Evolutionary conservation across 2,888 invertebrate species (phyloP).

Genomic region (Polymixis flavicincta): DNA sequence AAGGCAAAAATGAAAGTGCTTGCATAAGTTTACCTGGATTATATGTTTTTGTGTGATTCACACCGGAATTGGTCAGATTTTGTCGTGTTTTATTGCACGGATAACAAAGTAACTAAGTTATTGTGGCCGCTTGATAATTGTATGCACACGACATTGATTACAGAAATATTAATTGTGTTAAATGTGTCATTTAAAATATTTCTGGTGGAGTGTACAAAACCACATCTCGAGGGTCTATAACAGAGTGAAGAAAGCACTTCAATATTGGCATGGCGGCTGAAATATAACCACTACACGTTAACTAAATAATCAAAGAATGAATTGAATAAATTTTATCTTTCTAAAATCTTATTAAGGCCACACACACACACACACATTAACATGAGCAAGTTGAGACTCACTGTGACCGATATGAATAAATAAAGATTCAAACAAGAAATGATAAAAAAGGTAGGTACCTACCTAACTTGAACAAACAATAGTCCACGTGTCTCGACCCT

Average conservation of each 20-base stretch:
- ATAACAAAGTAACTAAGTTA: background rate
- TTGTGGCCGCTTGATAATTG: background rate
- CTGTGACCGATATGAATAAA: slow-evolving; percentile 15
- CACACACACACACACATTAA: no score
- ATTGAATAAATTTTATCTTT: background rate
- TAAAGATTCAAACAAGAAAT: slow-evolving; percentile 15
- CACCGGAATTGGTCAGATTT: background rate
- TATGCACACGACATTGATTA: no score
- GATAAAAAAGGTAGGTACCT: background rate
- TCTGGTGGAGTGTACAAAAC: background rate
- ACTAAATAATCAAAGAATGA: background rate
- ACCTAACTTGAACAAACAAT: slow-evolving; percentile 16
- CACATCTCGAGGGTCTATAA: background rate
- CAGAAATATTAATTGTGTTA: background rate
- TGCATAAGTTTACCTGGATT: background rate
- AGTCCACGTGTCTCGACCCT: slow-evolving; percentile 20
- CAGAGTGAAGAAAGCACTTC: background rate
- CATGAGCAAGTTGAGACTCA: background rate
- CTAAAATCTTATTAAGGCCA: background rate
- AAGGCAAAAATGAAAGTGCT: slow-evolving; percentile 3
- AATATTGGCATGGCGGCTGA: background rate
- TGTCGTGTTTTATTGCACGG: background rate
- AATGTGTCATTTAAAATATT: background rate
- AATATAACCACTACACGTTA: background rate
- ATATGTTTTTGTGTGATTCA: slow-evolving; percentile 5